phyloP scores from a whole-genome alignment of 1,140 invertebrate species.

The Ceratina australensis region DNA sequence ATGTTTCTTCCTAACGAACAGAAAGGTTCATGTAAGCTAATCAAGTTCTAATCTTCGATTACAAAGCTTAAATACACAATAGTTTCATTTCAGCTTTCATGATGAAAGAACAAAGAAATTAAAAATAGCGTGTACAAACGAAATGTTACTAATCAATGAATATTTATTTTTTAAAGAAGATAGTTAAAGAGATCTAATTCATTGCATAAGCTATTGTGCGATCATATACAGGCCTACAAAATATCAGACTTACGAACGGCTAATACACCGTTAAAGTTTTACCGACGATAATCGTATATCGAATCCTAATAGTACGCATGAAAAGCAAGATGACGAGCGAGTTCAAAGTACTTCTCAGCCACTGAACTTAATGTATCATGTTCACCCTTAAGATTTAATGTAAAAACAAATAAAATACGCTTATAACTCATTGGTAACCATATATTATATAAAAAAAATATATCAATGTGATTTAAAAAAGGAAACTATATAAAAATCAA shows the following conservation, averaged over 20 bases:
- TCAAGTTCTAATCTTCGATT: slow-evolving; percentile 29
- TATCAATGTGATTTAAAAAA: too few relatives aligned
- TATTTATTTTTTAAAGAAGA: slow-evolving; percentile 58
- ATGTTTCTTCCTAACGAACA: slow-evolving; percentile 16
- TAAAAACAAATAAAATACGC: slow-evolving; percentile 18
- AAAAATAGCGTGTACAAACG: slow-evolving; percentile 38
- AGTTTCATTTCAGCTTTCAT: slow-evolving; percentile 52
- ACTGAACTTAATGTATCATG: slow-evolving; percentile 38
- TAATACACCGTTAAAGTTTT: slow-evolving; percentile 44
- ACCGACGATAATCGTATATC: slow-evolving; percentile 31
- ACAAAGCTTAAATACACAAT: slow-evolving; percentile 27
- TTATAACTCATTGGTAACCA: slow-evolving; percentile 8
- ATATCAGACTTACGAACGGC: slow-evolving; percentile 50
- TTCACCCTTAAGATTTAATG: slow-evolving; percentile 32
- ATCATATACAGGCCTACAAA: slow-evolving; percentile 53
- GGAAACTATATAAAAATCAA: background rate
- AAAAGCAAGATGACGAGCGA: slow-evolving; percentile 45
- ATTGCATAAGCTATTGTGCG: slow-evolving; percentile 53
- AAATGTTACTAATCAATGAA: slow-evolving; percentile 53
- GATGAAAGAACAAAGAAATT: slow-evolving; percentile 11
- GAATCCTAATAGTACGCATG: slow-evolving; percentile 44
- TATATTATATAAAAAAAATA: too few relatives aligned
- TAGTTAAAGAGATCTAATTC: slow-evolving; percentile 52
- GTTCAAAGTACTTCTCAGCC: slow-evolving; percentile 27
- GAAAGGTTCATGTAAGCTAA: background rate